Evolutionary conservation across 1,140 invertebrate species (phyloP).

Genomic region (Cotesia glomerata): DNA sequence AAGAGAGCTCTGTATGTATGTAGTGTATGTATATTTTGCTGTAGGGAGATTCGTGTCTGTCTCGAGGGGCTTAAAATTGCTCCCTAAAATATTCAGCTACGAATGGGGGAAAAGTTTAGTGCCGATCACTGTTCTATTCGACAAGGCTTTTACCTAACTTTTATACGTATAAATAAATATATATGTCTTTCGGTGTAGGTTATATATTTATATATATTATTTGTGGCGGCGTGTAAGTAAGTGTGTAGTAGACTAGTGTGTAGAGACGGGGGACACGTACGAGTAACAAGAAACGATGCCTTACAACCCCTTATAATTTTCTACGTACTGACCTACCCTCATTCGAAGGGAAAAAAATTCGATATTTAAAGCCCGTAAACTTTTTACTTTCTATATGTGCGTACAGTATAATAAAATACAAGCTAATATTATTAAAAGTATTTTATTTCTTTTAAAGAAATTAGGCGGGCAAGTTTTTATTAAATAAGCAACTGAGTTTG

Average conservation of each 20-base stretch:
- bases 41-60: background rate
- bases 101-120: slow-evolving; percentile 25
- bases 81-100: slow-evolving; percentile 50
- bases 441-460: too few relatives aligned
- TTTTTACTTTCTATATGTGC: background rate
- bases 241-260: background rate
- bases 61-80: slow-evolving; percentile 41
- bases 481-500: too few relatives aligned
- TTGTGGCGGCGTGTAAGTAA: too few relatives aligned
- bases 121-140: slow-evolving; percentile 5
- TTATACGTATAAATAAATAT: background rate
- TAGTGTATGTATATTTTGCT: background rate
- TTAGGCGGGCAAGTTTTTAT: too few relatives aligned
- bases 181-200: too few relatives aligned
- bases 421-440: background rate
- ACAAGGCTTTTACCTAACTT: slow-evolving; percentile 21
- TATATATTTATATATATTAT: too few relatives aligned
- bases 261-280: slow-evolving; percentile 11
- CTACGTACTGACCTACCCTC: slow-evolving; percentile 33
- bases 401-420: background rate
- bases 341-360: slow-evolving; percentile 9
- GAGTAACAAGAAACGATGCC: slow-evolving; percentile 23
- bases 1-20: background rate
- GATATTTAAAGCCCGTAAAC: background rate
- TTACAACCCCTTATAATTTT: slow-evolving; percentile 19